Evolutionary conservation across 2,888 invertebrate species (phyloP).

Genomic region (Apotomis capreana): DNA sequence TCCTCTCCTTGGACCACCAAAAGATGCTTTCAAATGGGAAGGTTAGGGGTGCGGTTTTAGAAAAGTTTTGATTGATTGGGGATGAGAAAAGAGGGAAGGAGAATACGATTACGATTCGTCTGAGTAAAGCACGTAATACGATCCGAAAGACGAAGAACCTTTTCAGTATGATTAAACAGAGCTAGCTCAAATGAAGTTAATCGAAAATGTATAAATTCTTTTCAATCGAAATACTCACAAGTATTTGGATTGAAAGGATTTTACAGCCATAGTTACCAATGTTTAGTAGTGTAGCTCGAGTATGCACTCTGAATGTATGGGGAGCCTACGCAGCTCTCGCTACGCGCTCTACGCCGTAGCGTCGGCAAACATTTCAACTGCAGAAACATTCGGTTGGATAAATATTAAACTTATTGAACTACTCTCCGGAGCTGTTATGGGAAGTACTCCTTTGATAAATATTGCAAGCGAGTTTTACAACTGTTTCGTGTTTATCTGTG

Average conservation of each 20-base stretch:
- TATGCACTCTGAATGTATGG: conserved; percentile 2
- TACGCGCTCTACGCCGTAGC: conserved; percentile 37
- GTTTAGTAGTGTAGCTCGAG: conserved; percentile 4
- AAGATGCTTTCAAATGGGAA: background rate
- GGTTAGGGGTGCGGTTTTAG: background rate
- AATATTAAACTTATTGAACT: conserved; percentile 21
- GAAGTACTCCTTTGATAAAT: background rate
- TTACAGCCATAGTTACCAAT: background rate
- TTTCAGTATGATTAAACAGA: background rate
- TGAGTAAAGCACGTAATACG: background rate
- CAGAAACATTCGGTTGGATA: conserved; percentile 20
- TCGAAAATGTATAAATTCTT: background rate
- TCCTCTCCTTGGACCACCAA: background rate
- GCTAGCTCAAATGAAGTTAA: background rate
- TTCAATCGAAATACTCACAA: too few species aligned
- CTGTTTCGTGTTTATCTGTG: too few species aligned
- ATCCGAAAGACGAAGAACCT: background rate
- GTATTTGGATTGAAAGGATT: background rate
- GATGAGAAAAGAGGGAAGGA: background rate
- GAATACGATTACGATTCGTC: conserved; percentile 8
- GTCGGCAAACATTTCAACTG: conserved; percentile 26
- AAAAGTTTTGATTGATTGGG: conserved; percentile 18
- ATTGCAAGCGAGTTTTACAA: background rate
- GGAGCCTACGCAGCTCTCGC: conserved; percentile 21
- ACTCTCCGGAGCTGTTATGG: background rate